Evolutionary conservation across 2,113 vertebrate genomes (phyloP), one percentile per base, ranked within the genome.

Genomic region (Megaceryle maxima): DNA sequence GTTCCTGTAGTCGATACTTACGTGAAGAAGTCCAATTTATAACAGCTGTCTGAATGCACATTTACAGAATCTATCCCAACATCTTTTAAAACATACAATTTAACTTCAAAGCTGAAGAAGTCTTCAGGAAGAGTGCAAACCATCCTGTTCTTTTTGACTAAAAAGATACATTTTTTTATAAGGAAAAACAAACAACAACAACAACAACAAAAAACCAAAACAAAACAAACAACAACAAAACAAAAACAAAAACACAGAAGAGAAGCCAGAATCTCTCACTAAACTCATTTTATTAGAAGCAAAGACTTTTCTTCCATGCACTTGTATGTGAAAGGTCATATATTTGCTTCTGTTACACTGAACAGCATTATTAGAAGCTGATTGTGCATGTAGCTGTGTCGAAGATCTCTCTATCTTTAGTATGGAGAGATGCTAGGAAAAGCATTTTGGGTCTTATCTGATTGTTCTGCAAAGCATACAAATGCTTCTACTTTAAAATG

Each of bases 361-460:
- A 96, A 28, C 55, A 67, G 39, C 76, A 14, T 37, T 79, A 44
- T 75, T 82, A 68, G 72, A 78, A 35, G 15, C 37, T 88, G 74
- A 60, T 92, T 90, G 53, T 72, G 8, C 15, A 1, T 83, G 60
- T 43, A 55, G 37, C 72, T 46, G 2, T 82, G 53, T 76, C 44
- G 69, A 55, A 78, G 46, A 70, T 77, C 44, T 25, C 44, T 72
- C 73, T 83, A 4, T 87, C 81, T 97, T 93, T 73, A 73, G 37
- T 28, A 31, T 12, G n/a, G 25, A 82, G 72, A 91, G 43, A 35
- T 78, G n/a, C 43, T 91, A 59, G 55, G 67, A 91, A 81, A 86
- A 50, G 59, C 50, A 86, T 95, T 88, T 95, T 62, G 63, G 37
- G 43, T 86, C 44, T 94, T 89, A 72, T 22, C 94, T 85, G 91